These are phyloP conservation scores for Drosophila arizonae DNA, from an alignment of 1,140 invertebrate species.

Conservation along the genomic window DNA sequence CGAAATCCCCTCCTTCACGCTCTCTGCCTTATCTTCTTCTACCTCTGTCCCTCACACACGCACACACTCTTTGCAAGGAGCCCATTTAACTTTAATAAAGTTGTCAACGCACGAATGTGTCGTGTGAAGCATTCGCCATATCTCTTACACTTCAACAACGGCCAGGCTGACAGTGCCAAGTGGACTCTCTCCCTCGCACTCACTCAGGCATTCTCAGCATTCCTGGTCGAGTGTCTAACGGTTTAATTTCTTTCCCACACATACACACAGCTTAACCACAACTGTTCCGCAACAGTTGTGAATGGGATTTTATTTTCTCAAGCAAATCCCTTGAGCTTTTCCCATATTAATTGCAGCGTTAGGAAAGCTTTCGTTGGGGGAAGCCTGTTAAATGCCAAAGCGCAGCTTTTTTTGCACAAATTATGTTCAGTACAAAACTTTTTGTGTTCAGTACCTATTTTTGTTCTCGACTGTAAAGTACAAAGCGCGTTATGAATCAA, in stretches of 20 bases:
- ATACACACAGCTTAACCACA: neutral
- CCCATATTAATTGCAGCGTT: constrained; percentile 5
- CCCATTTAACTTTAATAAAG: constrained; percentile 74
- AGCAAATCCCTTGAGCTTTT: constrained; percentile 32
- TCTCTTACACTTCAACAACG: constrained; percentile 10
- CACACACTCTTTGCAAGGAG: constrained; percentile 47
- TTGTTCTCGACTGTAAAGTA: constrained; percentile 25
- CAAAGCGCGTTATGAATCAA: constrained; percentile 10
- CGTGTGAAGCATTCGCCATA: constrained; percentile 62
- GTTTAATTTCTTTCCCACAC: constrained; percentile 1
- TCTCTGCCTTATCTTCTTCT: neutral
- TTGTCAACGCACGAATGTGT: constrained; percentile 74
- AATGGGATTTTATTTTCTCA: constrained; percentile 19
- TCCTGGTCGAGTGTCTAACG: constrained; percentile 32
- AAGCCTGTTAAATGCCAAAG: constrained; percentile 47
- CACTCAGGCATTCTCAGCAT: neutral
- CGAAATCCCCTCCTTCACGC: neutral
- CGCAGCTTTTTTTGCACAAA: constrained; percentile 47
- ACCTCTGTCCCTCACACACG: neutral
- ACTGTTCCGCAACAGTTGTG: constrained; percentile 4
- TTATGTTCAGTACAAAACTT: constrained; percentile 29
- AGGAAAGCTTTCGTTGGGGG: constrained; percentile 30
- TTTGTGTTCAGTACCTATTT: constrained; percentile 44
- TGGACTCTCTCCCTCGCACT: constrained; percentile 6
- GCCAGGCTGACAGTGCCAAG: constrained; percentile 26